Percentiles rank a stretch among this genome's conserved stretches.
Conservation (phyloP, 2,797 vertebrate species). For the Dermochelys coriacea region DNA sequence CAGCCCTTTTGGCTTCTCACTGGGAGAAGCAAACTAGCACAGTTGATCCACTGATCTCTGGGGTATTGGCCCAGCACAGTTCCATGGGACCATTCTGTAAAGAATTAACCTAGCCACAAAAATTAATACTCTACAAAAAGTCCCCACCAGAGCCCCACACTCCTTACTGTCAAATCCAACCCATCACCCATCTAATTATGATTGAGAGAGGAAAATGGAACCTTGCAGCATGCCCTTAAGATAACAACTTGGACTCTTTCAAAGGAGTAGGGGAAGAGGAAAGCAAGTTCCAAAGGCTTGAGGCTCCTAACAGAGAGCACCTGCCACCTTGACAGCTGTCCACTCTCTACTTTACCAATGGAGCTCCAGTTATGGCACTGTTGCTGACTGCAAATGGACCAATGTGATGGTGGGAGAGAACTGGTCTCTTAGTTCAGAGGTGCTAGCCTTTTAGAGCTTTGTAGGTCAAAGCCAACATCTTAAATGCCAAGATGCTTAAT, state of each 20-base stretch:
- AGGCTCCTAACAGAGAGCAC: neutral
- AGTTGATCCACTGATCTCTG: too few species aligned
- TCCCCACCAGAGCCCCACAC: neutral
- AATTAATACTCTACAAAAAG: neutral
- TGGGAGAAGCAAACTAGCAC: too few species aligned
- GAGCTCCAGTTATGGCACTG: fast-evolving
- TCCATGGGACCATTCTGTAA: too few species aligned
- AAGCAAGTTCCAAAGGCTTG: neutral
- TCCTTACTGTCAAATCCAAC: neutral
- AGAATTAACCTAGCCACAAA: neutral
- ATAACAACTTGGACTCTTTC: neutral
- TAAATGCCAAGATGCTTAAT: neutral
- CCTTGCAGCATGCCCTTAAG: neutral
- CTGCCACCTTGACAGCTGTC: neutral
- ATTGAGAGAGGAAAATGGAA: neutral
- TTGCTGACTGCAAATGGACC: neutral
- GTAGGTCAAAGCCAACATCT: neutral
- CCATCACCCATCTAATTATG: fast-evolving
- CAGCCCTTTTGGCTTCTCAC: too few species aligned
- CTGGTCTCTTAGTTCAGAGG: neutral
- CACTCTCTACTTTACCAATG: neutral
- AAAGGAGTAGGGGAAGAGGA: neutral
- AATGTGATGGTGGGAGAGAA: neutral
- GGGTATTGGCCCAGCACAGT: too few species aligned
- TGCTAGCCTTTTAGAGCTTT: neutral